Conservation (phyloP, 2,113 vertebrate species). For the Thymallus thymallus region DNA sequence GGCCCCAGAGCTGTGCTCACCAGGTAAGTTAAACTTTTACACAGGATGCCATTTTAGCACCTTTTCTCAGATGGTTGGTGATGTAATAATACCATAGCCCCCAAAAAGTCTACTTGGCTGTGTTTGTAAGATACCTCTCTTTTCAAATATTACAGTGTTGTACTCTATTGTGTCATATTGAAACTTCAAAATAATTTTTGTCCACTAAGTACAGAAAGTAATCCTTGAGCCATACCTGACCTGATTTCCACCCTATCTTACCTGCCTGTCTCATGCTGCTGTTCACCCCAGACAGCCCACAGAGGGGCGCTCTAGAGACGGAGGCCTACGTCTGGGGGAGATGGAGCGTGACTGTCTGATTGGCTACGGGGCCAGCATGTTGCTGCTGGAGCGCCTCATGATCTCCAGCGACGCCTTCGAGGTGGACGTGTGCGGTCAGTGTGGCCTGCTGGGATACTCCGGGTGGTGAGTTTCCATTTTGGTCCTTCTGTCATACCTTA, state of each 20-base stretch:
- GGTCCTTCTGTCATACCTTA: not conserved
- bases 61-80: no score
- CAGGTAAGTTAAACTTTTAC: constrained; percentile 72
- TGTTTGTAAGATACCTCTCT: no score
- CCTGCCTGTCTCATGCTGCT: not conserved
- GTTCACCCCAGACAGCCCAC: constrained; percentile 86
- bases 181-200: no score
- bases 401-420: constrained; percentile 98
- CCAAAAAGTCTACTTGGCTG: no score
- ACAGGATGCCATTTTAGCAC: no score
- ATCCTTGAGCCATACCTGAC: not conserved
- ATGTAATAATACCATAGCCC: no score
- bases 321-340: constrained; percentile 94
- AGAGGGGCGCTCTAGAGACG: constrained; percentile 94
- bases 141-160: no score
- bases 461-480: constrained; percentile 83
- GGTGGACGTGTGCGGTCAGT: constrained; percentile 96
- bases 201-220: no score
- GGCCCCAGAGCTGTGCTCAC: constrained; percentile 96
- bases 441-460: constrained; percentile 94
- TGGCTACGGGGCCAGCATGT: constrained; percentile 97
- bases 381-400: constrained; percentile 95
- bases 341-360: constrained; percentile 99
- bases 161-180: no score
- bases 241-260: not conserved